Percentiles rank a stretch among this genome's conserved stretches.
phyloP scores from a whole-genome alignment of 2,797 vertebrate genomes.

The Neoniphon sammara region DNA sequence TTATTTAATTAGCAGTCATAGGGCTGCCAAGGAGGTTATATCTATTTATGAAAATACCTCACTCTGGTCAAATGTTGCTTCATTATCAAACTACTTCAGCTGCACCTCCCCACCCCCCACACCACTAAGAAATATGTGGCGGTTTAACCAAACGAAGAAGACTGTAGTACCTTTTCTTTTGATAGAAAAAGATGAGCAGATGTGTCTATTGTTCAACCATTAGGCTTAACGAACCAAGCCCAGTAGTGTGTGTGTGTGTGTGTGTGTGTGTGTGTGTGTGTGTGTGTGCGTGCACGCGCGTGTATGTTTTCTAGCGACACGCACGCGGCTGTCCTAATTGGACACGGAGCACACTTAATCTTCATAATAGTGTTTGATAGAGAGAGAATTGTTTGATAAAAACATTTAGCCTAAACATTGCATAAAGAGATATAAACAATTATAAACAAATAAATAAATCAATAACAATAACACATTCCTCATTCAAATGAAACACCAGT shows the following conservation, averaged over 20 bases:
- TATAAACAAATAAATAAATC: no score
- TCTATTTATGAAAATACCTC: not conserved
- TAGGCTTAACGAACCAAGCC: slow-evolving; percentile 90
- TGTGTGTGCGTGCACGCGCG: slow-evolving; percentile 13
- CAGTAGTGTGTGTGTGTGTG: slow-evolving; percentile 64
- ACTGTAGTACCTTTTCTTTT: slow-evolving; percentile 76
- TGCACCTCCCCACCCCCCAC: slow-evolving; percentile 19
- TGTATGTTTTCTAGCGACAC: not conserved
- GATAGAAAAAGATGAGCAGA: slow-evolving; percentile 87
- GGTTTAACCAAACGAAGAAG: slow-evolving; percentile 78
- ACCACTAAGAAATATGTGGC: slow-evolving; percentile 67
- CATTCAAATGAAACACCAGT: not conserved
- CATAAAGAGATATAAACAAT: not conserved
- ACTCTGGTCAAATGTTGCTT: slow-evolving; percentile 28
- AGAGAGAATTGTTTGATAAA: not conserved
- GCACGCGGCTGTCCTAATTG: slow-evolving; percentile 50
- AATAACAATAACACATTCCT: slow-evolving; percentile 29
- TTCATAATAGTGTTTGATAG: slow-evolving; percentile 15
- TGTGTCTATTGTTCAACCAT: slow-evolving; percentile 92
- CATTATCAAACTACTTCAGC: slow-evolving; percentile 42
- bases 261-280: slow-evolving; percentile 41
- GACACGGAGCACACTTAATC: slow-evolving; percentile 40
- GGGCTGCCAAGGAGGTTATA: slow-evolving; percentile 10
- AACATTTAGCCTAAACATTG: not conserved
- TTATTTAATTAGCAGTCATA: slow-evolving; percentile 24